Evolutionary conservation across 2,888 invertebrate species (phyloP).

Genomic region (Lithophane socia): DNA sequence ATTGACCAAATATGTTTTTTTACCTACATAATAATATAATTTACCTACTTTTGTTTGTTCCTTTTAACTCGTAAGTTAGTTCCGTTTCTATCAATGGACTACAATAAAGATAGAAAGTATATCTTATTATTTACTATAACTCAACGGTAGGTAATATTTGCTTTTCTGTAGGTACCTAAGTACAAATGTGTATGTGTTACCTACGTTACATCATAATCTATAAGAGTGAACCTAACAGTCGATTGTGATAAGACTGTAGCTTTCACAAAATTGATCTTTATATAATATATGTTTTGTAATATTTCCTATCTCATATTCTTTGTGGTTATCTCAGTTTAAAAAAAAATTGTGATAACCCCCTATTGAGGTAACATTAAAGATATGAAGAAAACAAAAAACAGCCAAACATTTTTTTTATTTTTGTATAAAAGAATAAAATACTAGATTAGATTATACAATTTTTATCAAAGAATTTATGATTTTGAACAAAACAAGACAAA

Average conservation of each 20-base stretch:
- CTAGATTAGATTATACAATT: background rate
- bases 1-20: background rate
- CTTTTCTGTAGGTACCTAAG: background rate
- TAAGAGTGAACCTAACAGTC: background rate
- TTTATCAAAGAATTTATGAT: slow-evolving; percentile 5
- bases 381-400: background rate
- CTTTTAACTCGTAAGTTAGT: too few relatives aligned
- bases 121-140: background rate
- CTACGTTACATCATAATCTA: background rate
- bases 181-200: background rate
- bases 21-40: background rate
- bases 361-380: background rate
- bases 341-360: slow-evolving; percentile 1
- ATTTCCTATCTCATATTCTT: background rate
- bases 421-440: slow-evolving; percentile 10
- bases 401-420: background rate
- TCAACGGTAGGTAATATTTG: background rate
- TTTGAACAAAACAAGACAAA: slow-evolving; percentile 6
- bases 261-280: slow-evolving; percentile 9
- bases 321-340: background rate
- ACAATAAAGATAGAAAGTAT: background rate
- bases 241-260: slow-evolving; percentile 7
- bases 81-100: background rate
- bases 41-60: background rate
- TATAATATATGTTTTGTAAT: background rate